A percentile compares a stretch with the other conserved stretches of the same genome.
Conservation (phyloP, 2,888 invertebrate genomes). For the Caenorhabditis imperialis region DNA sequence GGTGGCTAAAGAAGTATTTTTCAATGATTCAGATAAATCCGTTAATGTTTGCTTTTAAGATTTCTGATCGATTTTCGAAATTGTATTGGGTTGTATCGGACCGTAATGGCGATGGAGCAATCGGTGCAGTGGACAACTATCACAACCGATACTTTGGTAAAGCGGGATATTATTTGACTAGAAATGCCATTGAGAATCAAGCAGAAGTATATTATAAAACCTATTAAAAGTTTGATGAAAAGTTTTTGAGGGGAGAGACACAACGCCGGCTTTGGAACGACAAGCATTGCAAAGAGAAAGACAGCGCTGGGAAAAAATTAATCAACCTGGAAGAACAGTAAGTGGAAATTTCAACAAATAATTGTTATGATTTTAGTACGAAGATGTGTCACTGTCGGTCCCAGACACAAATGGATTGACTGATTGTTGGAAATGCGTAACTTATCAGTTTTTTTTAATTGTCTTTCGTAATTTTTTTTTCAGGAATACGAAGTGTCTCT, state of each 20-base stretch:
- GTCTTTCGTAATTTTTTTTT: not conserved
- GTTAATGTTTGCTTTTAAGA: slow-evolving; percentile 9
- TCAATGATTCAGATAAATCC: not conserved
- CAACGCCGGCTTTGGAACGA: slow-evolving; percentile 24
- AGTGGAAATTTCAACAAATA: not conserved
- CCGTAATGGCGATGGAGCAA: slow-evolving; percentile 7
- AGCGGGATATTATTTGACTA: slow-evolving; percentile 26
- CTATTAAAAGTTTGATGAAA: not conserved
- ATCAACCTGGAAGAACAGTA: slow-evolving; percentile 2
- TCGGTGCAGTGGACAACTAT: slow-evolving; percentile 25
- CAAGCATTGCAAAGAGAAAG: slow-evolving; percentile 8
- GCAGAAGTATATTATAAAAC: not conserved
- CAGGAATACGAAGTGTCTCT: slow-evolving; percentile 20
- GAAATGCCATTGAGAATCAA: slow-evolving; percentile 23
- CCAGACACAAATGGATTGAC: slow-evolving; percentile 26
- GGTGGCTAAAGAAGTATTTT: slow-evolving; percentile 1
- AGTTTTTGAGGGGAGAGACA: slow-evolving; percentile 7
- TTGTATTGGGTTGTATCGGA: slow-evolving; percentile 23
- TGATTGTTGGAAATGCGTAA: slow-evolving; percentile 13
- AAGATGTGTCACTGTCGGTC: slow-evolving; percentile 1
- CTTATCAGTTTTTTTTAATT: not conserved
- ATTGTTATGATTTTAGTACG: slow-evolving; percentile 5
- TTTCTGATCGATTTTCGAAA: slow-evolving; percentile 14
- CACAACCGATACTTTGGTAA: slow-evolving; percentile 46
- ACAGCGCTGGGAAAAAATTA: slow-evolving; percentile 13